A percentile compares a stretch with the other conserved stretches of the same genome.
Evolutionary conservation across 1,140 invertebrate species (phyloP).

Genomic region (Parasteatoda tepidariorum): DNA sequence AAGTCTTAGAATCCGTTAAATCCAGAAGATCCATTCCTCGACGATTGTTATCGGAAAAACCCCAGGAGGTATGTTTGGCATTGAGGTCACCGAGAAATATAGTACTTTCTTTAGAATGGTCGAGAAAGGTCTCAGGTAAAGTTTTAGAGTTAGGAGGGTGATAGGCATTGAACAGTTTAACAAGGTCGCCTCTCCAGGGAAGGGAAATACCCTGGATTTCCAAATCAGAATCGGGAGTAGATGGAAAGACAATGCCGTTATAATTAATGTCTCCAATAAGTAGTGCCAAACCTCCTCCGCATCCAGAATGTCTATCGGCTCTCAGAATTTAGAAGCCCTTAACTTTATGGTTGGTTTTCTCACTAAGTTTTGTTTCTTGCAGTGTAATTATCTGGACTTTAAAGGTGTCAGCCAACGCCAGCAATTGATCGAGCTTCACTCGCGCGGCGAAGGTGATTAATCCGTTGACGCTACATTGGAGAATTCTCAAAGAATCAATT

Average conservation of each 20-base stretch:
- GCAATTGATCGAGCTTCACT: conserved; percentile 7
- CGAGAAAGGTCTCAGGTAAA: not conserved
- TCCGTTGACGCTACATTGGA: conserved; percentile 13
- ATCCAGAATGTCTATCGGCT: not conserved
- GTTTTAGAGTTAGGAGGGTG: not conserved
- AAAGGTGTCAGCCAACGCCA: not conserved
- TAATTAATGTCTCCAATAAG: not conserved
- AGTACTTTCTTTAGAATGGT: not conserved
- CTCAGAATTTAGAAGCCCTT: conserved; percentile 2
- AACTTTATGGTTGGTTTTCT: conserved; percentile 4
- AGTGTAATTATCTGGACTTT: conserved; percentile 24
- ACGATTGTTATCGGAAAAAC: not conserved
- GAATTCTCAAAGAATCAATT: too few species aligned
- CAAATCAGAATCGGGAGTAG: not conserved
- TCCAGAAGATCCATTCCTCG: not conserved
- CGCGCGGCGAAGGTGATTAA: not conserved
- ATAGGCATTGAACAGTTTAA: not conserved
- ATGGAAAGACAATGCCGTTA: not conserved
- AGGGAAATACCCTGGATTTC: not conserved
- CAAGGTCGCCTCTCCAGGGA: not conserved
- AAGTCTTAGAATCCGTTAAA: not conserved
- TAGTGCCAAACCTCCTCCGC: not conserved
- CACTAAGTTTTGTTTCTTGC: conserved; percentile 21
- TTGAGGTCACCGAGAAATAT: not conserved
- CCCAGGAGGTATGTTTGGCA: not conserved